A percentile compares a stretch with the other conserved stretches of the same genome.
Conservation (phyloP, 2,797 vertebrate genomes). For the Macropodus opercularis region DNA sequence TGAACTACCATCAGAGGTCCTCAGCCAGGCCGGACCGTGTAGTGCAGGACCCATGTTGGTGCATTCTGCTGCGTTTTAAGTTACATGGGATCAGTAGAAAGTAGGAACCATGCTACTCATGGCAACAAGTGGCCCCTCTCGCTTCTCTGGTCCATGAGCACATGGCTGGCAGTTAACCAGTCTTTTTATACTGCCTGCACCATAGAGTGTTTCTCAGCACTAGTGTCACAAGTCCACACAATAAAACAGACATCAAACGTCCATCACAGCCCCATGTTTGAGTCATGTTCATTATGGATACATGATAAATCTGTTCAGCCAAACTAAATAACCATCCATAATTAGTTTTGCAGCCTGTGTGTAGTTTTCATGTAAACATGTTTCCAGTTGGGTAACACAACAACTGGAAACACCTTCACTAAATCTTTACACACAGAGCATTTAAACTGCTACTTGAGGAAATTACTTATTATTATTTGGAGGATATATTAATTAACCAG, state of each 20-base stretch:
- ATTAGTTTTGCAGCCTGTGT: background rate
- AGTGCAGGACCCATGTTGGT: constrained; percentile 26
- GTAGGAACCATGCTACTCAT: constrained; percentile 46
- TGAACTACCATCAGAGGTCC: constrained; percentile 40
- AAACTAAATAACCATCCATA: too few relatives aligned
- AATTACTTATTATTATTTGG: too few relatives aligned
- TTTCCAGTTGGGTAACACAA: too few relatives aligned
- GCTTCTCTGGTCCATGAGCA: constrained; percentile 58
- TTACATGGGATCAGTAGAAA: constrained; percentile 49
- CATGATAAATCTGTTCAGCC: constrained; percentile 4
- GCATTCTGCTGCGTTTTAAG: constrained; percentile 59
- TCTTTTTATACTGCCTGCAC: constrained; percentile 48
- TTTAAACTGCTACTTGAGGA: background rate
- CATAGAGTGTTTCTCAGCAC: constrained; percentile 26
- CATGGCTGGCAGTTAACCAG: constrained; percentile 62
- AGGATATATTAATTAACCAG: background rate
- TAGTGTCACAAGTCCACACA: background rate
- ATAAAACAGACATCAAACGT: constrained; percentile 3
- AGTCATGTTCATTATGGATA: background rate
- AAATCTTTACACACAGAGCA: background rate
- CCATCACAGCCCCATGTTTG: background rate
- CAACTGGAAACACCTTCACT: too few relatives aligned
- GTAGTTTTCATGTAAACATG: background rate
- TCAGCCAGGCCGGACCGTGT: constrained; percentile 28
- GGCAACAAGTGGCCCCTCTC: constrained; percentile 43